These are phyloP conservation scores for Diloba caeruleocephala DNA, from an alignment of 2,888 invertebrate species.

Conservation along the genomic window DNA sequence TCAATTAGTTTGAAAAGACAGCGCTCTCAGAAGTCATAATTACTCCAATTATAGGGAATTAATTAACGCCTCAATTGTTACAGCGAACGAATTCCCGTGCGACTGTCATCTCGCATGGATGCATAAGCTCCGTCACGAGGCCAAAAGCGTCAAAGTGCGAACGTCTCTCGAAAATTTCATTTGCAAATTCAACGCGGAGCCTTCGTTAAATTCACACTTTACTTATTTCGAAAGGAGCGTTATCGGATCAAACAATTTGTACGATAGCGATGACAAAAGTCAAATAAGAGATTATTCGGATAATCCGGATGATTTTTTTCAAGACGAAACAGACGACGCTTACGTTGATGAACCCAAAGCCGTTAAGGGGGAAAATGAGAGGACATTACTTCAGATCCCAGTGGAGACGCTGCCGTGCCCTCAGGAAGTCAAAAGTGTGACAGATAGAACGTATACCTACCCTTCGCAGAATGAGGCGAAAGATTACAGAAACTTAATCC, in stretches of 20 bases:
- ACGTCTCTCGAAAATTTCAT: slow-evolving; percentile 92
- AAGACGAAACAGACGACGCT: slow-evolving; percentile 79
- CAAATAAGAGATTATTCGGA: slow-evolving; percentile 78
- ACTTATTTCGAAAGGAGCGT: slow-evolving; percentile 80
- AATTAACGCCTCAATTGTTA: slow-evolving; percentile 77
- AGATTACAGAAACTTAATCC: slow-evolving; percentile 84
- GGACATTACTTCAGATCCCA: slow-evolving; percentile 87
- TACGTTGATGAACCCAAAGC: slow-evolving; percentile 79
- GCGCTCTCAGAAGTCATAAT: slow-evolving; percentile 53
- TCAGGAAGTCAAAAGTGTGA: slow-evolving; percentile 90
- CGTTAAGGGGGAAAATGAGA: slow-evolving; percentile 78
- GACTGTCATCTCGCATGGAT: slow-evolving; percentile 96
- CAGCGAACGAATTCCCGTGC: slow-evolving; percentile 95
- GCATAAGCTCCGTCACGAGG: slow-evolving; percentile 93
- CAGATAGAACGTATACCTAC: slow-evolving; percentile 87
- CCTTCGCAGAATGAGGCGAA: slow-evolving; percentile 89
- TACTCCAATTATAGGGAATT: slow-evolving; percentile 67
- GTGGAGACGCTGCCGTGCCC: slow-evolving; percentile 90
- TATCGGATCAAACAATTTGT: slow-evolving; percentile 77
- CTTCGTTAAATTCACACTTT: slow-evolving; percentile 78
- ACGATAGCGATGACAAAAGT: slow-evolving; percentile 75
- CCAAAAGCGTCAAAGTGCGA: slow-evolving; percentile 92
- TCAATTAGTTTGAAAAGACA: slow-evolving; percentile 58
- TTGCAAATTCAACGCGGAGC: slow-evolving; percentile 90
- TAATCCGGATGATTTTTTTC: slow-evolving; percentile 75